Evolutionary conservation across 2,888 invertebrate species (phyloP).

Genomic region (Eupithecia inturbata): DNA sequence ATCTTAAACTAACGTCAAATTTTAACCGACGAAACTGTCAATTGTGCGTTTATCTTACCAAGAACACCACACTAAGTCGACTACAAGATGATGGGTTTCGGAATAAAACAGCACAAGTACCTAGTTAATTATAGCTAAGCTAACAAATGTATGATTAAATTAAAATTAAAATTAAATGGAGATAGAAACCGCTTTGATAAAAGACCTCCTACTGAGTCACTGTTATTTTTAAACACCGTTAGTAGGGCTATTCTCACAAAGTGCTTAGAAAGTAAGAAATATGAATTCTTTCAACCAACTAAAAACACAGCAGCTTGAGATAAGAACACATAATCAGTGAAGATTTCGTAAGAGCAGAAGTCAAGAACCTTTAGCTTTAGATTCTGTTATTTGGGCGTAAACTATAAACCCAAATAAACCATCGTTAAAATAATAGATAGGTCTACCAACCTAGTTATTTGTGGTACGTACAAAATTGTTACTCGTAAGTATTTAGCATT

Average conservation of each 20-base stretch:
- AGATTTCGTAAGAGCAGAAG: slow-evolving; percentile 10
- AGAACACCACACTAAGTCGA: background rate
- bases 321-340: slow-evolving; percentile 11
- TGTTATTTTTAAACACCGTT: slow-evolving; percentile 7
- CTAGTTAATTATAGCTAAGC: background rate
- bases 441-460: slow-evolving; percentile 3
- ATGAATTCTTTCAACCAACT: background rate
- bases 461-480: background rate
- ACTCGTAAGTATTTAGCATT: background rate
- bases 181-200: background rate
- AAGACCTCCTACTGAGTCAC: slow-evolving; percentile 10
- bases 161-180: background rate
- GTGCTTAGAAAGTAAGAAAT: slow-evolving; percentile 1
- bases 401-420: slow-evolving; percentile 13
- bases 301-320: background rate
- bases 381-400: slow-evolving; percentile 3
- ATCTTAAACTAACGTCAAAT: too few species aligned
- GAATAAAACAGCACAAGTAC: background rate
- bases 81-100: background rate
- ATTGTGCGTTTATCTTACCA: too few species aligned
- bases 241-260: background rate
- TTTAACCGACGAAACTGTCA: too few species aligned
- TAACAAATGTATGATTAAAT: background rate
- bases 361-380: slow-evolving; percentile 12
- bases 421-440: slow-evolving; percentile 11